phyloP scores from a whole-genome alignment of 1,140 invertebrate species.

The Streblospio benedicti region DNA sequence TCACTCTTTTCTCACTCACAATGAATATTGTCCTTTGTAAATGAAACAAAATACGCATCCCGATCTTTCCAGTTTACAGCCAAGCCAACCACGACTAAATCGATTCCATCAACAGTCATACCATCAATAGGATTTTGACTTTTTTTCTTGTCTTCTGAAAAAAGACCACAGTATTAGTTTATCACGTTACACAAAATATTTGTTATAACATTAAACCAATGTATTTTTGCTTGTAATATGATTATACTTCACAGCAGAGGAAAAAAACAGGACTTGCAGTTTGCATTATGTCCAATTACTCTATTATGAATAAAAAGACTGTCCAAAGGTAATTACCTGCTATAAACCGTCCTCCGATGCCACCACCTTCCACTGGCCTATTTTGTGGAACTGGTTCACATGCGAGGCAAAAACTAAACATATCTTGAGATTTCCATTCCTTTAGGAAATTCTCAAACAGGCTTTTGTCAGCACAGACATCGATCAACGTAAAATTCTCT shows the following conservation, averaged over 20 bases:
- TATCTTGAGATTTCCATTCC: conserved; percentile 38
- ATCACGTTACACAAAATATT: too few species aligned
- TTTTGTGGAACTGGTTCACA: conserved; percentile 30
- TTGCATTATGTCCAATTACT: too few species aligned
- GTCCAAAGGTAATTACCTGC: background rate
- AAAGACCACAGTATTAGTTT: too few species aligned
- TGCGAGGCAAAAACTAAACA: conserved; percentile 39
- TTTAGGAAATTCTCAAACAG: conserved; percentile 44
- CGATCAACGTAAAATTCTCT: conserved; percentile 40
- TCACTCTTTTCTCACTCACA: too few species aligned
- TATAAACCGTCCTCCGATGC: background rate
- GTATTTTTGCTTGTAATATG: too few species aligned
- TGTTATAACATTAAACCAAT: too few species aligned
- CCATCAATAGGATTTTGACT: background rate
- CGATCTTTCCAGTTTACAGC: conserved; percentile 42
- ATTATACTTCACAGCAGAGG: too few species aligned
- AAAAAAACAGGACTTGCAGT: too few species aligned
- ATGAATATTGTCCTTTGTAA: conserved; percentile 17
- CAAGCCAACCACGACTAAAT: conserved; percentile 37
- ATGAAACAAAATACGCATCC: conserved; percentile 44
- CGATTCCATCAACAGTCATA: conserved; percentile 22
- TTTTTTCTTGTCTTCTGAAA: background rate
- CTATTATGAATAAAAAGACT: background rate
- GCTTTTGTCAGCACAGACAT: conserved; percentile 38
- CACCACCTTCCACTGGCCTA: background rate